phyloP scores from a whole-genome alignment of 2,888 invertebrate species.

The Micoletzkya japonica region DNA sequence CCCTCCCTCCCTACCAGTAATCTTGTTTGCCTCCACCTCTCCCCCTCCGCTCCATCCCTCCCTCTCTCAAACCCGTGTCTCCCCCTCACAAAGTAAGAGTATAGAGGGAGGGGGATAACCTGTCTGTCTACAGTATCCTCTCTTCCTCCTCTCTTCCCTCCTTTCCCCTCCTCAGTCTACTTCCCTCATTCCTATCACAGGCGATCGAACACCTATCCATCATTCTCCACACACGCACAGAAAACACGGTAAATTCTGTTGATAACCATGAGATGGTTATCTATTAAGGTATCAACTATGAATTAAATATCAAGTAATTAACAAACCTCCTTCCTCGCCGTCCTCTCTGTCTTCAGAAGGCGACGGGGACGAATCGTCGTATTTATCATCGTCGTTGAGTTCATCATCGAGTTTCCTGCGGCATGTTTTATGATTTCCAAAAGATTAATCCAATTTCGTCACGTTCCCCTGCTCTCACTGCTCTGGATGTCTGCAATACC shows the following conservation, averaged over 20 bases:
- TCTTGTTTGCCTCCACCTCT: background rate
- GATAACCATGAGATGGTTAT: no score
- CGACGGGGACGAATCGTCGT: conserved; percentile 33
- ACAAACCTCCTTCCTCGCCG: conserved; percentile 19
- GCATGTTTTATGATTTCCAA: background rate
- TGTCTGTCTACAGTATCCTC: background rate
- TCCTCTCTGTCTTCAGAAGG: conserved; percentile 32
- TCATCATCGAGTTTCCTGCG: conserved; percentile 9
- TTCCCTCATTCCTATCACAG: background rate
- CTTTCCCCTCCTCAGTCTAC: background rate
- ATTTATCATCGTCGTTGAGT: conserved; percentile 28
- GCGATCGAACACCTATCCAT: no score
- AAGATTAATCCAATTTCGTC: background rate
- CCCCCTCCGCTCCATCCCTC: background rate
- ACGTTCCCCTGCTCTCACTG: background rate
- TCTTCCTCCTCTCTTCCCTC: background rate
- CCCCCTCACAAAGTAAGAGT: background rate
- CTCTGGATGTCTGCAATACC: background rate
- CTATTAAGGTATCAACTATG: no score
- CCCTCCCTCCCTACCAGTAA: no score
- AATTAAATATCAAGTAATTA: no score
- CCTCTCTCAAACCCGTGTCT: background rate
- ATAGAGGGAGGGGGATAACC: no score
- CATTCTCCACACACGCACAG: no score
- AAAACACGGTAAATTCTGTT: no score